Evolutionary conservation across 2,888 invertebrate genomes (phyloP).

Genomic region (Heliconius cydno): DNA sequence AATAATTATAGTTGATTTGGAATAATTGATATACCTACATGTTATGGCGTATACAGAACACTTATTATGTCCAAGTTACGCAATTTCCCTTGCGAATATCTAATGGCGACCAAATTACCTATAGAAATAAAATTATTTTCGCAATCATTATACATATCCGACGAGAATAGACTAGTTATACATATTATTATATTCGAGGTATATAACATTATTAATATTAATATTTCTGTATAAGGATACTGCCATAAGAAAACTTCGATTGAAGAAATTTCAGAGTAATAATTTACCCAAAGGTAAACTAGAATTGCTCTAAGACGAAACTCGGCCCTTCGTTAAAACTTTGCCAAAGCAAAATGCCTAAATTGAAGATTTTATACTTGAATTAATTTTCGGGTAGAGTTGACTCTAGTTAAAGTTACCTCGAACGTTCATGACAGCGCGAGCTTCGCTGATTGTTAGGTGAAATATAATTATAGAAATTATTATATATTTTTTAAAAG

Average conservation of each 20-base stretch:
- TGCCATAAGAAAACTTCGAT: conserved; percentile 22
- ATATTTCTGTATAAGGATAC: conserved; percentile 10
- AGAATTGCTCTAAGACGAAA: conserved; percentile 37
- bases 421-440: conserved; percentile 5
- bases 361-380: conserved; percentile 54
- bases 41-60: not conserved
- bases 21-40: not conserved
- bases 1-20: not conserved
- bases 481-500: not conserved
- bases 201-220: conserved; percentile 11
- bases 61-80: conserved; percentile 1
- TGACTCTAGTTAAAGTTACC: conserved; percentile 34
- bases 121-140: conserved; percentile 1
- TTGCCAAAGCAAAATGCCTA: conserved; percentile 49
- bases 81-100: conserved; percentile 5
- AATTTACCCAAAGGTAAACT: conserved; percentile 40
- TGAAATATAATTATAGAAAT: not conserved
- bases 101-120: not conserved
- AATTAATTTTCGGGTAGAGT: conserved; percentile 52
- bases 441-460: not conserved
- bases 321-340: conserved; percentile 44
- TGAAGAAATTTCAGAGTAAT: conserved; percentile 35
- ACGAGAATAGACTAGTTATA: not conserved
- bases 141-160: not conserved
- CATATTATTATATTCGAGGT: not conserved